phyloP scores from a whole-genome alignment of 2,797 vertebrate genomes.

The Clamator glandarius region DNA sequence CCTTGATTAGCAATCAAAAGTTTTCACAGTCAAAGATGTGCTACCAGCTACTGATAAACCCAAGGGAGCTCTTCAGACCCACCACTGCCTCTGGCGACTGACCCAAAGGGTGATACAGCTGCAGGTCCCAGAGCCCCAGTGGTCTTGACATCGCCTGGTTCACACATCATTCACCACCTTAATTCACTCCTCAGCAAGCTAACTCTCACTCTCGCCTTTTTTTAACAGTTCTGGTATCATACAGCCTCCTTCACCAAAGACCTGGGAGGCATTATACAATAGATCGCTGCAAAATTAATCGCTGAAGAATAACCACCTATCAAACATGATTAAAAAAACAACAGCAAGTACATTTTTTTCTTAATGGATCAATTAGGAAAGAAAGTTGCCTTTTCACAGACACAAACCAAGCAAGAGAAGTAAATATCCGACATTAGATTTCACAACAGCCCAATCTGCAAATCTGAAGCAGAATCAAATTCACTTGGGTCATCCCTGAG shows the following conservation, averaged over 20 bases:
- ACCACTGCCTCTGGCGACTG: not conserved
- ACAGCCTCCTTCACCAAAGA: not conserved
- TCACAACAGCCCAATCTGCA: not conserved
- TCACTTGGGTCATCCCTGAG: not conserved
- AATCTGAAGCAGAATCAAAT: not conserved
- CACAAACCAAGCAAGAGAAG: not conserved
- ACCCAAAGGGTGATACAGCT: not conserved
- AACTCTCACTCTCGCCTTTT: not conserved
- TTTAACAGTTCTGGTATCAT: not conserved
- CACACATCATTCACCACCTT: not conserved
- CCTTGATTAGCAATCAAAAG: not conserved
- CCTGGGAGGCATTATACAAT: not conserved
- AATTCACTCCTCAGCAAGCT: not conserved
- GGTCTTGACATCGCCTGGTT: not conserved
- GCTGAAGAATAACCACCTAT: not conserved
- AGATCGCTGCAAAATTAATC: not conserved
- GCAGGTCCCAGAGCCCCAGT: fast-evolving
- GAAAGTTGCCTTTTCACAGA: not conserved
- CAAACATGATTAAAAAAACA: not conserved
- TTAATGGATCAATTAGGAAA: not conserved
- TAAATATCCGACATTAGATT: not conserved
- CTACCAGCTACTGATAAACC: not conserved
- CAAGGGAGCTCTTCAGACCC: not conserved
- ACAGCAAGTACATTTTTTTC: not conserved
- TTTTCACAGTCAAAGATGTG: not conserved